A percentile compares a stretch with the other conserved stretches of the same genome.
phyloP scores from a whole-genome alignment of 2,888 invertebrate genomes.

The Conops quadrifasciatus region DNA sequence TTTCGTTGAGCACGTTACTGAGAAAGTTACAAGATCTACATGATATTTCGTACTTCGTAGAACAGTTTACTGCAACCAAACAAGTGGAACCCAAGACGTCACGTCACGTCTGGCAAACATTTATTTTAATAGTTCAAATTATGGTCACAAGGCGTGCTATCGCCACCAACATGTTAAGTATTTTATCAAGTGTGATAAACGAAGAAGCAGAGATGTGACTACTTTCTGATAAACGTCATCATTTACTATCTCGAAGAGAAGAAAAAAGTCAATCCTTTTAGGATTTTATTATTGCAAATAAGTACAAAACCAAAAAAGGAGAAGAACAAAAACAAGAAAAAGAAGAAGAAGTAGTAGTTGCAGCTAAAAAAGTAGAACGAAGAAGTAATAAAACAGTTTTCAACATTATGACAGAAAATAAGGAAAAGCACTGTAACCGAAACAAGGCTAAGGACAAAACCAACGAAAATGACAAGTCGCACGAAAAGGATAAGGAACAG shows the following conservation, averaged over 20 bases:
- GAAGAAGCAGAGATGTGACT: no score
- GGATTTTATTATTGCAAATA: neutral
- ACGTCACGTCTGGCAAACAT: neutral
- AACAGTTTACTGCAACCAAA: neutral
- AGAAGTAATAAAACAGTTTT: neutral
- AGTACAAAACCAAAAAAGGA: neutral
- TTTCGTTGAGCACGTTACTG: neutral
- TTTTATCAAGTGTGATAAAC: no score
- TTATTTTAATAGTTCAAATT: neutral
- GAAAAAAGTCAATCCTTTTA: neutral
- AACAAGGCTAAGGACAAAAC: conserved; percentile 39
- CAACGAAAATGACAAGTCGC: conserved; percentile 30
- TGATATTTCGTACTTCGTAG: neutral
- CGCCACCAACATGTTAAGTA: no score
- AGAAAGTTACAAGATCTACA: neutral
- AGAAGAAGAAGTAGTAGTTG: neutral
- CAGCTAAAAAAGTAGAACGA: neutral
- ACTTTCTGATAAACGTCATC: no score
- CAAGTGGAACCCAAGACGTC: neutral
- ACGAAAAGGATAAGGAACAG: conserved; percentile 40
- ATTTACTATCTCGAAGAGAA: neutral
- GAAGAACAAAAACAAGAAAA: neutral
- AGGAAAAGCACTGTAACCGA: conserved; percentile 43
- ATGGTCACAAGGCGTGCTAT: no score
- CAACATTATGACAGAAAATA: conserved; percentile 47